Percentiles rank a stretch among this genome's conserved stretches.
phyloP scores from a whole-genome alignment of 2,888 invertebrate genomes.

The Carpatolechia fugitivella region DNA sequence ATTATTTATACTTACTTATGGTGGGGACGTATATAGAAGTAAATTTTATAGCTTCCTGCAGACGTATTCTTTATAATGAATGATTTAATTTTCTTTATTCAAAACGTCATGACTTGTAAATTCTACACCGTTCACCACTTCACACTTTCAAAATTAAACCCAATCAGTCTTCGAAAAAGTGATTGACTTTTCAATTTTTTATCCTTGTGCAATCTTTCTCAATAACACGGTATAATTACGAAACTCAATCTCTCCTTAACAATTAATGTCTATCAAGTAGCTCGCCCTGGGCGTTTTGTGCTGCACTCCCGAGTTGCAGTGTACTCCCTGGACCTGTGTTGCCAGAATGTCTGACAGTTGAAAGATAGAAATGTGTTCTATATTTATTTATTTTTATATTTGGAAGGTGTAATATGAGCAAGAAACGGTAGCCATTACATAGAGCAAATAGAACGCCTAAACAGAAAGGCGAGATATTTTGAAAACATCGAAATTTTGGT shows the following conservation, averaged over 20 bases:
- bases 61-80: too few species aligned
- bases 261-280: conserved; percentile 62
- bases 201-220: conserved; percentile 25
- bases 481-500: too few species aligned
- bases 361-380: background rate
- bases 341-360: background rate
- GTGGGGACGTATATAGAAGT: too few species aligned
- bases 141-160: conserved; percentile 1
- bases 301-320: conserved; percentile 19
- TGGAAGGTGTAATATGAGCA: too few species aligned
- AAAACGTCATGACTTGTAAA: background rate
- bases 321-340: conserved; percentile 36
- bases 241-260: conserved; percentile 48
- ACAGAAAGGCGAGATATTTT: too few species aligned
- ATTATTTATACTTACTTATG: too few species aligned
- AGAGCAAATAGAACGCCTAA: too few species aligned
- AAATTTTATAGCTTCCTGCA: too few species aligned
- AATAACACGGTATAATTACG: conserved; percentile 46
- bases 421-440: too few species aligned
- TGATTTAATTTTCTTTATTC: too few species aligned
- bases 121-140: background rate
- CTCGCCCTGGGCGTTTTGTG: conserved; percentile 42
- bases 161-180: background rate
- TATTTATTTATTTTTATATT: too few species aligned
- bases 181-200: conserved; percentile 9